Evolutionary conservation across 2,888 invertebrate genomes (phyloP).

Genomic region (Gastrophysa polygoni): DNA sequence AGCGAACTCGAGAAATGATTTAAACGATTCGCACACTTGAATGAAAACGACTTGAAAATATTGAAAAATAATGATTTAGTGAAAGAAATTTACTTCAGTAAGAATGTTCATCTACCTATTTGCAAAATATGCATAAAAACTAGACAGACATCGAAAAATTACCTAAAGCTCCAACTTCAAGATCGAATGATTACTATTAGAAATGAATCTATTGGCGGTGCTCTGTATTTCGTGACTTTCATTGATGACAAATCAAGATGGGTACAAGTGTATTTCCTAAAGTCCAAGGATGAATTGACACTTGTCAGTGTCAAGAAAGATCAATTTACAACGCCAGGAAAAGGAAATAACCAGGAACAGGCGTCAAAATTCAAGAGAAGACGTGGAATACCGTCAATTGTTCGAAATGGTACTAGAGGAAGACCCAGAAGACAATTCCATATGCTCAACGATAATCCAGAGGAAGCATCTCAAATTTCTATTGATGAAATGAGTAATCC

Average conservation of each 20-base stretch:
- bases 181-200: not conserved
- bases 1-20: slow-evolving; percentile 1
- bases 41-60: not conserved
- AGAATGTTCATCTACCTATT: not conserved
- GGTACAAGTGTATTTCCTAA: not conserved
- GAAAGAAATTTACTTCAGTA: not conserved
- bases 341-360: not conserved
- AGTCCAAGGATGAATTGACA: not conserved
- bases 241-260: not conserved
- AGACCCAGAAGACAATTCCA: not conserved
- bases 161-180: not conserved
- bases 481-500: too few relatives aligned
- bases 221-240: slow-evolving; percentile 1
- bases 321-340: not conserved
- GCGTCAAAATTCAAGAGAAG: not conserved
- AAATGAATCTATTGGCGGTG: not conserved
- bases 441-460: not conserved
- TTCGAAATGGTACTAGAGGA: not conserved
- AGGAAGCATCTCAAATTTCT: too few relatives aligned
- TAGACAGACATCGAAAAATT: not conserved
- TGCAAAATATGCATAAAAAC: slow-evolving; percentile 5
- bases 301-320: not conserved
- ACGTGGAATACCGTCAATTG: not conserved
- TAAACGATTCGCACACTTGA: not conserved
- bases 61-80: not conserved